phyloP scores from a whole-genome alignment of 2,113 vertebrate genomes.

The Gymnarchus niloticus region DNA sequence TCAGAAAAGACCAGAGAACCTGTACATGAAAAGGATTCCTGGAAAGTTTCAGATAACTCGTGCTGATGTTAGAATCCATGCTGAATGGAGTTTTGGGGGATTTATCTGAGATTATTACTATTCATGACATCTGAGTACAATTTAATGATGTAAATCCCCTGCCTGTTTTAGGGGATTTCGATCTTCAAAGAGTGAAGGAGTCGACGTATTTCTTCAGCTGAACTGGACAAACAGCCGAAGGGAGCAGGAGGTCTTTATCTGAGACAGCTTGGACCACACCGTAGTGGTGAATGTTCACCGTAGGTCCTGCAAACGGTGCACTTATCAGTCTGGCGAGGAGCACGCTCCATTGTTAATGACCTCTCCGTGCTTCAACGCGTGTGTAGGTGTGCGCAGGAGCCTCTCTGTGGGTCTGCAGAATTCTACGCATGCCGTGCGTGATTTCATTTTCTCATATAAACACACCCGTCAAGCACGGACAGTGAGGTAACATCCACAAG shows the following conservation, averaged over 20 bases:
- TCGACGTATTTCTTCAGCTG: slow-evolving; percentile 97
- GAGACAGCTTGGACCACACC: too few species aligned
- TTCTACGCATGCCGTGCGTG: too few species aligned
- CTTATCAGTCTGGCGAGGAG: background rate
- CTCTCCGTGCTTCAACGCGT: background rate
- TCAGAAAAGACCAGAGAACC: background rate
- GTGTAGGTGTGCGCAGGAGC: background rate
- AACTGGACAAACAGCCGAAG: slow-evolving; percentile 43
- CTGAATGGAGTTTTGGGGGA: background rate
- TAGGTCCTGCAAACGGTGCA: background rate
- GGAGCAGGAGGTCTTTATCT: background rate
- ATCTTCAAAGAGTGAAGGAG: slow-evolving; percentile 75
- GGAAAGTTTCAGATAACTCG: background rate
- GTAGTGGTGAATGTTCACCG: background rate
- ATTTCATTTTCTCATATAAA: background rate
- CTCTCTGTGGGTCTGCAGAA: background rate
- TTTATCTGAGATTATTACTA: background rate
- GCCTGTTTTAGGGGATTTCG: slow-evolving; percentile 68
- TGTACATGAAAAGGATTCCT: background rate
- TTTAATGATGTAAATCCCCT: background rate
- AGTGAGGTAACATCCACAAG: too few species aligned
- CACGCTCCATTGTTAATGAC: background rate
- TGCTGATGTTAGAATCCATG: background rate
- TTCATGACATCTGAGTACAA: background rate
- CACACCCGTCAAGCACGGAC: too few species aligned